phyloP scores from a whole-genome alignment of 2,888 invertebrate genomes.

The Lypha dubia region DNA sequence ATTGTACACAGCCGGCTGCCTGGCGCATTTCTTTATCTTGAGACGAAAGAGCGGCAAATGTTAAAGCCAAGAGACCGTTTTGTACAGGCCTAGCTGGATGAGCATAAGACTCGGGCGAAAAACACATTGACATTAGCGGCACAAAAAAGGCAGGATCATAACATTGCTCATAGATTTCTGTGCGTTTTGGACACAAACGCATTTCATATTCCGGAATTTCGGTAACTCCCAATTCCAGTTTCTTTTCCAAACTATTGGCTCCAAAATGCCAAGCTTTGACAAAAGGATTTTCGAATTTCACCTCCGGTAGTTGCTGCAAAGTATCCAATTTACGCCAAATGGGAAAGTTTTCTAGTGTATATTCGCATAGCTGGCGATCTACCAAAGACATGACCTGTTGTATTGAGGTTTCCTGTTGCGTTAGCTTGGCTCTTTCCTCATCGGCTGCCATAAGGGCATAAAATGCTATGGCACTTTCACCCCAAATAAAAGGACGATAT shows the following conservation, averaged over 20 bases:
- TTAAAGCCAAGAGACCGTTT: constrained; percentile 88
- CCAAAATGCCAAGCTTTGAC: constrained; percentile 75
- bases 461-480: constrained; percentile 90
- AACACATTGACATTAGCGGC: constrained; percentile 89
- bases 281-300: constrained; percentile 77
- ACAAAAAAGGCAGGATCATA: constrained; percentile 94
- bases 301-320: constrained; percentile 78
- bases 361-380: constrained; percentile 86
- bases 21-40: constrained; percentile 87
- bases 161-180: constrained; percentile 82
- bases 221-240: constrained; percentile 76
- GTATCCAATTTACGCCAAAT: constrained; percentile 85
- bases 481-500: constrained; percentile 93
- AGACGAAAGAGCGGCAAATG: constrained; percentile 89
- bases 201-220: constrained; percentile 75
- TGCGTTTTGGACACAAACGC: constrained; percentile 80
- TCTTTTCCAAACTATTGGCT: constrained; percentile 78
- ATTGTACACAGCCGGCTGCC: constrained; percentile 89
- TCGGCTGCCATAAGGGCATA: constrained; percentile 86
- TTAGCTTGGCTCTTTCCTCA: constrained; percentile 84
- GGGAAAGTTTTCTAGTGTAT: constrained; percentile 89
- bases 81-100: constrained; percentile 88
- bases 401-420: constrained; percentile 88
- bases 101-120: constrained; percentile 90
- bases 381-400: constrained; percentile 89